Base-by-base conservation (phyloP, 1,140 invertebrate species). In the Tetraneura akinire region DNA sequence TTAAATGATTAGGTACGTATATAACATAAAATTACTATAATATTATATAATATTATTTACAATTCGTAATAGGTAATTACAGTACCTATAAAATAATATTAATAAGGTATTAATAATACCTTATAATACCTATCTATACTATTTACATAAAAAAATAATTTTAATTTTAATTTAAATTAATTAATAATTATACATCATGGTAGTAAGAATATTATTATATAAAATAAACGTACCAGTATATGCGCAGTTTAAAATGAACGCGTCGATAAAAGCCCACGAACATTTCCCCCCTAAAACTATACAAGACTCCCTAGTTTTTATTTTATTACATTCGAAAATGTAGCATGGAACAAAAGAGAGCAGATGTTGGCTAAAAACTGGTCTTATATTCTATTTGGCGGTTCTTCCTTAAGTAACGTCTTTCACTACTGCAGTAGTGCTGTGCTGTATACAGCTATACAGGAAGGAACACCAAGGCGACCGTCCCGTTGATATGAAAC, bases 361-460 rank as follows among this genome's bases (percentile, higher is more conserved):
- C 74, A 78, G 74, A 78, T 78, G 74, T 78, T 78, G 32, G 37
- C 74, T 47, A 45, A 78, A 74, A 78, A 78, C 74, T 78, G 74
- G 74, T 78, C 55, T 60, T 16, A 26, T 16, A 26, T 78, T 78
- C 37, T 55, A 32, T 57, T 71, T 32, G 42, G 9, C n/a, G 42
- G 9, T 60, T 78, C 53, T 78, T 78, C 74, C 55, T 78, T 78
- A 60, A 29, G 37, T 78, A 78, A 78, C 32, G 74, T 78, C 74
- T 78, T 62, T 78, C 55, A 78, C 55, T 37, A 8, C 32, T 4
- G 32, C 74, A n/a, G n/a, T n/a, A n/a, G n/a, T n/a, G n/a, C n/a
- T n/a, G n/a, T n/a, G n/a, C n/a, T n/a, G n/a, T n/a, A n/a, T n/a
- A n/a, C n/a, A n/a, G n/a, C n/a, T n/a, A n/a, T n/a, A n/a, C n/a